Base-by-base conservation (phyloP, 2,113 vertebrate genomes). In the Dicaeum eximium region DNA sequence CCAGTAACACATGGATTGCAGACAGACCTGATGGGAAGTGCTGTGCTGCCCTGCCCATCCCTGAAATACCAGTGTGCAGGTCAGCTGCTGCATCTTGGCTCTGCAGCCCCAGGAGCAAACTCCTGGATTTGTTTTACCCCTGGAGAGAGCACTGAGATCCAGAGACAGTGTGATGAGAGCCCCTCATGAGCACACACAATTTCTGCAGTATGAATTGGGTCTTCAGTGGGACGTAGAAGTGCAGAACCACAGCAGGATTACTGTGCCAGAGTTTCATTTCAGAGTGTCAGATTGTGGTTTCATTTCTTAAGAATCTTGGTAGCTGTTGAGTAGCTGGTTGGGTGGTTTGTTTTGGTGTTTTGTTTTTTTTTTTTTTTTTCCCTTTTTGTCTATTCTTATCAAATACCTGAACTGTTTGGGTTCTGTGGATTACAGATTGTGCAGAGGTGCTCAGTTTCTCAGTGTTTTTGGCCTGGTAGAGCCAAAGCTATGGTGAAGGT, bases 291-390 rank as follows among this genome's bases (percentile, higher is more conserved):
- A 25, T 10, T 35, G 21, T 33, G 48, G 61, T 87, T 94, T 92
- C 30, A 1, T 69, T 96, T 86, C 80, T 87, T 30, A 16, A 70
- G 84, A 95, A 73, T 50, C 38, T 77, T 86, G 65, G 47, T 73
- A 19, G 14, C 62, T 70, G 87, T 50, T 61, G 67, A 88, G 64
- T 85, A 93, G 37, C 27, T 70, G 31, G 5, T 33, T 73, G 22
- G 19, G 38, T 38, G 38, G 38, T 38, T 38, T 8, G 8, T 65
- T 23, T 23, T 18, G 2, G 21, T 11, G 10, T 7, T 6, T 21
- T 18, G 24, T 17, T 27, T n/a, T 21, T 20, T 11, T 50, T 31
- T 23, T 23, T 30, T 48, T 42, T 9, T 16, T 7, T 6, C 7
- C 2, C 6, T 42, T 66, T 47, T 30, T 54, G 9, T 61, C 22